Evolutionary conservation across 2,797 vertebrate genomes (phyloP).

Genomic region (Syncerus caffer): DNA sequence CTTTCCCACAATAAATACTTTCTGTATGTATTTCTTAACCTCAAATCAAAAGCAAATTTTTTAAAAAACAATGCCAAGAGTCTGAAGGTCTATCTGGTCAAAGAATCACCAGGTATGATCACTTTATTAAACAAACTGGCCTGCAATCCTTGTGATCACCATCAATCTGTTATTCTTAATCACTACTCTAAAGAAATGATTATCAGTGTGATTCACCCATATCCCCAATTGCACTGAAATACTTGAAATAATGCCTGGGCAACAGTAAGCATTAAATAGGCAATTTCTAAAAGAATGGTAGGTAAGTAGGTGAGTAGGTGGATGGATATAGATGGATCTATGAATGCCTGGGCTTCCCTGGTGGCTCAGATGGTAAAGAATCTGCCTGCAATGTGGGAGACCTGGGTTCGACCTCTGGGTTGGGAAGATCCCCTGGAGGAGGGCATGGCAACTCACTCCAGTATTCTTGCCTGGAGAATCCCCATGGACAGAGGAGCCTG

Average conservation of each 20-base stretch:
- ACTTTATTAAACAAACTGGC: not conserved
- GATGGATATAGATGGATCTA: not conserved
- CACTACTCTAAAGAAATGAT: not conserved
- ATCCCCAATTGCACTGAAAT: not conserved
- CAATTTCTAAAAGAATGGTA: not conserved
- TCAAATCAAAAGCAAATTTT: constrained; percentile 15
- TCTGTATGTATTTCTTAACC: not conserved
- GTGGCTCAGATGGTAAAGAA: not conserved
- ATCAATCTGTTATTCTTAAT: not conserved
- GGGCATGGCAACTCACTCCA: not conserved
- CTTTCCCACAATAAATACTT: not conserved
- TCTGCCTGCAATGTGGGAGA: not conserved
- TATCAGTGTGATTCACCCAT: not conserved
- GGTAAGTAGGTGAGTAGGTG: not conserved
- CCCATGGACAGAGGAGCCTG: not conserved
- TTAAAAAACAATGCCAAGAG: not conserved
- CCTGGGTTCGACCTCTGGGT: not conserved
- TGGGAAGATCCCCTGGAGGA: not conserved
- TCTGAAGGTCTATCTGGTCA: not conserved
- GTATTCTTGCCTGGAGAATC: not conserved
- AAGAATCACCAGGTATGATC: not conserved
- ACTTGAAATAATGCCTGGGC: not conserved
- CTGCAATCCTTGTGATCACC: not conserved
- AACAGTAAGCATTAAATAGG: not conserved
- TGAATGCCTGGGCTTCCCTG: not conserved